A percentile compares a stretch with the other conserved stretches of the same genome.
phyloP scores from a whole-genome alignment of 2,888 invertebrate species.

The Holacanthella duospinosa region DNA sequence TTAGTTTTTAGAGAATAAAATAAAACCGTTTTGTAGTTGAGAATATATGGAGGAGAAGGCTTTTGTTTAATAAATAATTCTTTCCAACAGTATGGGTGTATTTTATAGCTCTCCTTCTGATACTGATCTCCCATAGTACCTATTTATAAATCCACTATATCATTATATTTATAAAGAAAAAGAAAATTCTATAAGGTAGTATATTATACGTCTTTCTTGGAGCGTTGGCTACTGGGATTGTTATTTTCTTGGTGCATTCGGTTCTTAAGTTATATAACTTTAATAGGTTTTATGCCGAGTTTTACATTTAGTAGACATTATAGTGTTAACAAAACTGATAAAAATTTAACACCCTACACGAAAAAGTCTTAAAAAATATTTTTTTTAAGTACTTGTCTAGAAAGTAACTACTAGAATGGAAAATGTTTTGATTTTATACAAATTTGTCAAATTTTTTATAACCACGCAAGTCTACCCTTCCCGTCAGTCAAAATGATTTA shows the following conservation, averaged over 20 bases:
- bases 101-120: not conserved
- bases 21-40: not conserved
- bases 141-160: not conserved
- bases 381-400: no score
- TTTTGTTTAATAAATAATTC: not conserved
- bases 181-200: not conserved
- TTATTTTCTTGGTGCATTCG: not conserved
- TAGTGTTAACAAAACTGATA: no score
- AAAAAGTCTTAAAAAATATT: no score
- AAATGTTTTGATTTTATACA: no score
- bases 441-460: not conserved
- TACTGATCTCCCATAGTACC: not conserved
- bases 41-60: not conserved
- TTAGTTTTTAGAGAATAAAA: not conserved
- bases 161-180: not conserved
- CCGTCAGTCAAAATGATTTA: not conserved
- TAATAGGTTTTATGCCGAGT: no score
- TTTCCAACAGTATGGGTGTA: not conserved
- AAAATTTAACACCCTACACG: no score
- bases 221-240: not conserved
- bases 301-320: no score
- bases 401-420: no score
- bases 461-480: no score
- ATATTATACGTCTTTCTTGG: not conserved
- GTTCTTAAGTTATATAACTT: no score